phyloP scores from a whole-genome alignment of 2,888 invertebrate species.

The Trissonchulus sp. region DNA sequence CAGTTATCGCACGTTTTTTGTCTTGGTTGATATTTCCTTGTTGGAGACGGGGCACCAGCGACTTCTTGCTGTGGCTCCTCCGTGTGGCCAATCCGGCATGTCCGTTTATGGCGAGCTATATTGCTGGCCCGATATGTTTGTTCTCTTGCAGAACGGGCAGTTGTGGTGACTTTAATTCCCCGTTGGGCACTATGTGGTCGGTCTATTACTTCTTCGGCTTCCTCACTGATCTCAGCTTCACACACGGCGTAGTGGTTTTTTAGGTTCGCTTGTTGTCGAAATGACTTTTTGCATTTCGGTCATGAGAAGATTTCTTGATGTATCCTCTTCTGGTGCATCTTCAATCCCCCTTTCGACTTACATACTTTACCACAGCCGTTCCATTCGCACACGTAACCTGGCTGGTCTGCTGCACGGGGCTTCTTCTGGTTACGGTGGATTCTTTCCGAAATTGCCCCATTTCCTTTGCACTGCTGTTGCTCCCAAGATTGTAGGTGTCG shows the following conservation, averaged over 20 bases:
- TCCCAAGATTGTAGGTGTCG: background rate
- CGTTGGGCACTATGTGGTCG: background rate
- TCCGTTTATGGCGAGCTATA: conserved; percentile 10
- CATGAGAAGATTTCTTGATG: background rate
- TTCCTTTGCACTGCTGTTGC: background rate
- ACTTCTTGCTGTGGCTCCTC: background rate
- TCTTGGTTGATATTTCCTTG: background rate
- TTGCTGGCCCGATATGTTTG: background rate
- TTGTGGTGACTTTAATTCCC: background rate
- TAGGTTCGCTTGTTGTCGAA: conserved; percentile 13
- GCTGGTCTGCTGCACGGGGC: background rate
- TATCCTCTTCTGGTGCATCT: conserved; percentile 1
- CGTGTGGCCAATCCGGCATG: background rate
- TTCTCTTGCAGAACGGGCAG: conserved; percentile 9
- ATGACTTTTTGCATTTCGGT: background rate
- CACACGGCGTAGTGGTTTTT: background rate
- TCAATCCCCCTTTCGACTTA: conserved; percentile 13
- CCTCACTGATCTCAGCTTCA: background rate
- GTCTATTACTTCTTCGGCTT: background rate
- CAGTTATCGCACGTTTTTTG: conserved; percentile 2
- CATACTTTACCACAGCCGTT: conserved; percentile 5
- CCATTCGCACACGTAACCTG: background rate
- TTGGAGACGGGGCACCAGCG: conserved; percentile 9
- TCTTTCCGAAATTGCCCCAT: background rate
- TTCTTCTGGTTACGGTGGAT: background rate